phyloP scores from a whole-genome alignment of 2,797 vertebrate genomes.

The Macroramphosus scolopax region DNA sequence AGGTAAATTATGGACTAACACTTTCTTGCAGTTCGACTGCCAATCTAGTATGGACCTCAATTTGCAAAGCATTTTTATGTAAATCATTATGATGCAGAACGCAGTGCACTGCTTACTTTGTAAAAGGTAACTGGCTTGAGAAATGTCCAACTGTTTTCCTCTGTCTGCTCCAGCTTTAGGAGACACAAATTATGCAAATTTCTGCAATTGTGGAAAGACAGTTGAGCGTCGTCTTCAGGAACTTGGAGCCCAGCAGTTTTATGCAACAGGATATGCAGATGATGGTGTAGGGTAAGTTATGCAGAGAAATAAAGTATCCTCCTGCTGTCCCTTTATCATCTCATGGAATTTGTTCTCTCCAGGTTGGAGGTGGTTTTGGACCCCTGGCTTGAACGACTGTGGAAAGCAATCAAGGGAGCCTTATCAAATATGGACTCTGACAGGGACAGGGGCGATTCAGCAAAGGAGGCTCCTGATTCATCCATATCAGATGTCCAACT shows the following conservation, averaged over 20 bases:
- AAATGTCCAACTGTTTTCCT: constrained; percentile 19
- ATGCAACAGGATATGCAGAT: constrained; percentile 89
- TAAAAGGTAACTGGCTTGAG: constrained; percentile 12
- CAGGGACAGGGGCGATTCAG: constrained; percentile 14
- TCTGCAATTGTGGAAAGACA: constrained; percentile 94
- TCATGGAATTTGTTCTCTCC: constrained; percentile 12
- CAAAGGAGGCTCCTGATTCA: constrained; percentile 19
- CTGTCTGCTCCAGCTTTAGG: constrained; percentile 83
- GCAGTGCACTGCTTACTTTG: constrained; percentile 13
- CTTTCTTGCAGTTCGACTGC: neutral
- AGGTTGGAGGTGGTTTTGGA: constrained; percentile 94
- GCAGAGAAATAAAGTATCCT: neutral
- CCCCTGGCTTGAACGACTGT: constrained; percentile 93
- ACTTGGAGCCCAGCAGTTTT: constrained; percentile 90
- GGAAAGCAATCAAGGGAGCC: constrained; percentile 82
- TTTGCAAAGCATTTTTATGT: constrained; percentile 15
- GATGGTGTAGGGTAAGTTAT: constrained; percentile 89
- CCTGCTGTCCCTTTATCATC: neutral
- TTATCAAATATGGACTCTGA: constrained; percentile 74
- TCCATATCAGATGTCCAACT: constrained; percentile 64
- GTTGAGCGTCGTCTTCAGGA: constrained; percentile 86
- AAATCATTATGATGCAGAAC: constrained; percentile 5
- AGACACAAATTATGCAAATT: constrained; percentile 92
- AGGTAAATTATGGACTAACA: constrained; percentile 74
- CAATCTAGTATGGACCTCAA: neutral